phyloP scores from a whole-genome alignment of 2,888 invertebrate genomes.

The Andrena marginata region DNA sequence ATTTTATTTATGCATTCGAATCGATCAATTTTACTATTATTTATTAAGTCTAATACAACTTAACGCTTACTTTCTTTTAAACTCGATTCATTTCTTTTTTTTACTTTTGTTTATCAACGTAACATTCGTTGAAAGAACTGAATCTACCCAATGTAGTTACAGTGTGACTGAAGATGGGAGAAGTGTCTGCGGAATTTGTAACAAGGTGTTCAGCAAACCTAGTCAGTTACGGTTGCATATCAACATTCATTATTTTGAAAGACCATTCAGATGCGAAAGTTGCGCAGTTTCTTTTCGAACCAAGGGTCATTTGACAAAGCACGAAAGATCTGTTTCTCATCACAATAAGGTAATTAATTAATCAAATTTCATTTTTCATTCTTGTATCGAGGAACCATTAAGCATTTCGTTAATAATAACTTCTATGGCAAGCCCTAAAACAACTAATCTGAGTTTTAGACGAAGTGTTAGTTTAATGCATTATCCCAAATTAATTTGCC shows the following conservation, averaged over 20 bases:
- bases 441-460: not conserved
- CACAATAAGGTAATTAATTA: slow-evolving; percentile 91
- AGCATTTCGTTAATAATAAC: slow-evolving; percentile 1
- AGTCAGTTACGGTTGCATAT: slow-evolving; percentile 96
- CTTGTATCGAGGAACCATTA: not conserved
- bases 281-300: slow-evolving; percentile 95
- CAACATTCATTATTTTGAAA: slow-evolving; percentile 97
- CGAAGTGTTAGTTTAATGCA: not conserved
- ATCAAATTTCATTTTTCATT: not conserved
- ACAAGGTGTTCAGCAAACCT: slow-evolving; percentile 96
- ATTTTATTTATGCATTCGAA: no score
- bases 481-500: not conserved
- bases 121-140: slow-evolving; percentile 58
- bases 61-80: not conserved
- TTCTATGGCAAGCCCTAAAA: not conserved
- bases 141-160: slow-evolving; percentile 69
- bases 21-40: not conserved
- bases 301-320: slow-evolving; percentile 96
- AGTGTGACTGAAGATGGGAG: slow-evolving; percentile 90
- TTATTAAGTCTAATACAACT: not conserved
- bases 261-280: slow-evolving; percentile 95
- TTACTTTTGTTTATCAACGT: not conserved
- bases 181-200: slow-evolving; percentile 94
- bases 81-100: not conserved
- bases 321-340: slow-evolving; percentile 96